A percentile compares a stretch with the other conserved stretches of the same genome.
Conservation (phyloP, 1,140 invertebrate species). For the Microplitis mediator region DNA sequence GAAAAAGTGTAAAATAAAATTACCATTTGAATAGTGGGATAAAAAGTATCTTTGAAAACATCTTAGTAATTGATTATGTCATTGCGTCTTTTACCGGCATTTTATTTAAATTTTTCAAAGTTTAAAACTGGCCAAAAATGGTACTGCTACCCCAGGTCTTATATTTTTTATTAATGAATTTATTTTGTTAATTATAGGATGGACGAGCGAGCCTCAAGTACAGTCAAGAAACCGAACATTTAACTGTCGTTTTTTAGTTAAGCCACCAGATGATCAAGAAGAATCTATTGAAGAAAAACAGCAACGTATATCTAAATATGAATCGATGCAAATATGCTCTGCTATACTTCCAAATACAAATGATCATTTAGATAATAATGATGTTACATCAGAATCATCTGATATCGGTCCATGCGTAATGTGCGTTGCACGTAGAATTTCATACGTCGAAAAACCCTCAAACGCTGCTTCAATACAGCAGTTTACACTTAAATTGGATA, state of each 20-base stretch:
- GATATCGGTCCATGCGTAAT: constrained; percentile 72
- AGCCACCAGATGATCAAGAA: constrained; percentile 76
- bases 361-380: constrained; percentile 63
- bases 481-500: constrained; percentile 90
- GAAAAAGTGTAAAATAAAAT: too few species aligned
- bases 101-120: not conserved
- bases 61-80: too few species aligned
- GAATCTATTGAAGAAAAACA: constrained; percentile 81
- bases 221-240: constrained; percentile 73
- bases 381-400: constrained; percentile 59
- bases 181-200: constrained; percentile 49
- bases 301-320: constrained; percentile 74
- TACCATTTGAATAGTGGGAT: too few species aligned
- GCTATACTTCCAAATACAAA: constrained; percentile 63
- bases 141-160: too few species aligned
- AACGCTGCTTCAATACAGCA: constrained; percentile 75
- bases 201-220: constrained; percentile 62
- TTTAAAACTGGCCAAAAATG: too few species aligned
- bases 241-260: constrained; percentile 83
- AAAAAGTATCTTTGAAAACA: too few species aligned
- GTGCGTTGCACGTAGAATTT: constrained; percentile 84
- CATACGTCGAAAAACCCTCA: constrained; percentile 79
- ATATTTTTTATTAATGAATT: not conserved
- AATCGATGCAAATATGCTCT: constrained; percentile 75
- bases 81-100: too few species aligned